These are phyloP conservation scores for Cyprinodon brontotheroides DNA, from an alignment of 2,113 vertebrate genomes.

Conservation along the genomic window DNA sequence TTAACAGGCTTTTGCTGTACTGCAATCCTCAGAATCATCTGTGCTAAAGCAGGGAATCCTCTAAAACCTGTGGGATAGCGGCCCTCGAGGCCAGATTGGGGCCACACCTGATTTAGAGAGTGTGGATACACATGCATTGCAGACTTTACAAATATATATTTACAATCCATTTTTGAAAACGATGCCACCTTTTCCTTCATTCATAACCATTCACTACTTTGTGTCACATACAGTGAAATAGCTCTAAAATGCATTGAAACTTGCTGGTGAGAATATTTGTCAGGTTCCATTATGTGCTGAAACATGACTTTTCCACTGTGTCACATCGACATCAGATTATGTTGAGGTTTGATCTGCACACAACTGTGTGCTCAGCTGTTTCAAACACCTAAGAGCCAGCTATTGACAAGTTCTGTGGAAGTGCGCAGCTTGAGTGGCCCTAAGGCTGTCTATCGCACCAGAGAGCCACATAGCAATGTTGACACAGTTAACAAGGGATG, in stretches of 20 bases:
- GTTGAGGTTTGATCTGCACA: conserved; percentile 15
- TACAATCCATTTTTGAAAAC: too few species aligned
- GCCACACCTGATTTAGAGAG: too few species aligned
- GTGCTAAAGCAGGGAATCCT: too few species aligned
- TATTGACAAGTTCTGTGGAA: conserved; percentile 55
- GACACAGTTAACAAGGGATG: conserved; percentile 53
- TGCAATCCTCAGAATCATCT: too few species aligned
- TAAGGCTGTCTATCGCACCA: conserved; percentile 35
- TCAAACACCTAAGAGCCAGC: conserved; percentile 36
- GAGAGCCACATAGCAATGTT: conserved; percentile 52
- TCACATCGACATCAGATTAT: conserved; percentile 9
- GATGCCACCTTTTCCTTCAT: too few species aligned
- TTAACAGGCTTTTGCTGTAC: too few species aligned
- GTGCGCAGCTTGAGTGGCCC: conserved; percentile 59
- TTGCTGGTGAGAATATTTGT: not conserved
- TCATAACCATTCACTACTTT: too few species aligned
- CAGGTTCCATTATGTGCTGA: not conserved
- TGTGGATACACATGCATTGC: too few species aligned
- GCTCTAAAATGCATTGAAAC: not conserved
- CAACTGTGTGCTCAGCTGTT: conserved; percentile 61
- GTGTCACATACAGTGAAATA: not conserved
- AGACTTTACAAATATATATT: too few species aligned
- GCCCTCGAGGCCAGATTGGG: too few species aligned
- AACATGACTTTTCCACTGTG: not conserved
- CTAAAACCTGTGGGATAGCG: too few species aligned